Evolutionary conservation across 2,113 vertebrate species (phyloP).

Genomic region (Dicrurus megarhynchus): DNA sequence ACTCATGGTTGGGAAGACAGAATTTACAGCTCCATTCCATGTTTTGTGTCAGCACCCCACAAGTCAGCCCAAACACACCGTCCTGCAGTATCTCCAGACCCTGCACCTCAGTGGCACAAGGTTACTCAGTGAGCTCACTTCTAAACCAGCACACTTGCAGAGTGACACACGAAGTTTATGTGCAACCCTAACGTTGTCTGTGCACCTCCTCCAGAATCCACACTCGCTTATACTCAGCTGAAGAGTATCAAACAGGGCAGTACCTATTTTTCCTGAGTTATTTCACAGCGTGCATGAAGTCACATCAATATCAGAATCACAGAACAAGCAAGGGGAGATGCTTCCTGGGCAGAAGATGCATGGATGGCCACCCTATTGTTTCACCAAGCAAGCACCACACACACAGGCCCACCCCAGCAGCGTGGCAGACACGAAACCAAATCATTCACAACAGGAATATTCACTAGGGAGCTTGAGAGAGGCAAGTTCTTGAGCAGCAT

Average conservation of each 20-base stretch:
- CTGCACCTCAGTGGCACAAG: not conserved
- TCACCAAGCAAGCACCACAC: rapidly evolving
- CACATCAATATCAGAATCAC: not conserved
- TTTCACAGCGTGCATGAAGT: rapidly evolving
- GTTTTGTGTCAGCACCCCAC: not conserved
- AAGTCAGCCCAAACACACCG: not conserved
- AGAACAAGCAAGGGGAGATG: not conserved
- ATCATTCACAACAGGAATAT: not conserved
- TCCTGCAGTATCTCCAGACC: not conserved
- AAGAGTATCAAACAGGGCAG: not conserved
- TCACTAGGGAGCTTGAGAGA: not conserved
- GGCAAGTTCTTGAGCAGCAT: not conserved
- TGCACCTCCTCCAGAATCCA: not conserved
- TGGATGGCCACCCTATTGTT: rapidly evolving
- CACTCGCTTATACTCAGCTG: not conserved
- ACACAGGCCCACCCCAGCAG: not conserved
- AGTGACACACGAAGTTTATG: rapidly evolving
- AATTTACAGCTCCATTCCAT: not conserved
- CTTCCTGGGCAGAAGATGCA: not conserved
- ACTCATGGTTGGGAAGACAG: not conserved
- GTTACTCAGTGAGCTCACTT: not conserved
- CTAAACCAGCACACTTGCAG: not conserved
- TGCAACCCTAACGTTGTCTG: not conserved
- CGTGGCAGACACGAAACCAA: rapidly evolving
- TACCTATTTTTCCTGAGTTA: not conserved